A percentile compares a stretch with the other conserved stretches of the same genome.
Conservation (phyloP, 2,113 vertebrate species). For the Thinocorus orbignyianus region DNA sequence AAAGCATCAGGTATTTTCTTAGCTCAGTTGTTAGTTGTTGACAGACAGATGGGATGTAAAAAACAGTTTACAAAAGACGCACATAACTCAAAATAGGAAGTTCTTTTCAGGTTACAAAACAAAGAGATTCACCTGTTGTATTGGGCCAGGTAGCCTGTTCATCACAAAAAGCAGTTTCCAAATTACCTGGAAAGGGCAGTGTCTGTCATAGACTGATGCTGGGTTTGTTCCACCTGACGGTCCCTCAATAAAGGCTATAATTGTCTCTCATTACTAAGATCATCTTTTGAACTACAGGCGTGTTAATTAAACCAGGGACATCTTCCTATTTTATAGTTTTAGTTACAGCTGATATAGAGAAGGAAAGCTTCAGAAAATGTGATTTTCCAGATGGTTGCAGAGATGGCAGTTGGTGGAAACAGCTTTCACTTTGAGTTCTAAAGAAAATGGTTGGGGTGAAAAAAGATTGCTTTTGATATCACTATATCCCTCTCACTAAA, state of each 20-base stretch:
- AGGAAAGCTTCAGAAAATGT: slow-evolving; percentile 49
- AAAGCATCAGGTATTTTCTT: not conserved
- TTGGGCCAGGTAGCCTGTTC: not conserved
- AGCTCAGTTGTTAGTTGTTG: not conserved
- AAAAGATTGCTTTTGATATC: slow-evolving; percentile 15
- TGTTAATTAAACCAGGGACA: slow-evolving; percentile 57
- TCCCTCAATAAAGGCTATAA: slow-evolving; percentile 51
- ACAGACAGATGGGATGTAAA: not conserved
- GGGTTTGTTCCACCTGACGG: slow-evolving; percentile 58
- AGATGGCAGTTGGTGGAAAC: slow-evolving; percentile 53
- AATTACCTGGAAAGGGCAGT: slow-evolving; percentile 21
- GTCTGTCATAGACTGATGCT: slow-evolving; percentile 10
- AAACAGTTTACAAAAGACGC: not conserved
- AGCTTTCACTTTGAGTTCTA: slow-evolving; percentile 22
- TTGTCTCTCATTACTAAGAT: slow-evolving; percentile 62
- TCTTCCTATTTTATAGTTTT: slow-evolving; percentile 55
- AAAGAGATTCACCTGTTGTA: not conserved
- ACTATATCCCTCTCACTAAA: not conserved
- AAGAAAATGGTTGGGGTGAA: slow-evolving; percentile 20
- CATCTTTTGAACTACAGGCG: slow-evolving; percentile 58
- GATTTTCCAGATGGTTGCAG: slow-evolving; percentile 62
- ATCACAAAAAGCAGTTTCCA: slow-evolving; percentile 21
- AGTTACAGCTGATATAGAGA: slow-evolving; percentile 61
- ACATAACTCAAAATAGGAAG: not conserved
- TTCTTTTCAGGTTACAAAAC: not conserved